Conservation (phyloP, 2,888 invertebrate genomes). For the Gari tellinella region DNA sequence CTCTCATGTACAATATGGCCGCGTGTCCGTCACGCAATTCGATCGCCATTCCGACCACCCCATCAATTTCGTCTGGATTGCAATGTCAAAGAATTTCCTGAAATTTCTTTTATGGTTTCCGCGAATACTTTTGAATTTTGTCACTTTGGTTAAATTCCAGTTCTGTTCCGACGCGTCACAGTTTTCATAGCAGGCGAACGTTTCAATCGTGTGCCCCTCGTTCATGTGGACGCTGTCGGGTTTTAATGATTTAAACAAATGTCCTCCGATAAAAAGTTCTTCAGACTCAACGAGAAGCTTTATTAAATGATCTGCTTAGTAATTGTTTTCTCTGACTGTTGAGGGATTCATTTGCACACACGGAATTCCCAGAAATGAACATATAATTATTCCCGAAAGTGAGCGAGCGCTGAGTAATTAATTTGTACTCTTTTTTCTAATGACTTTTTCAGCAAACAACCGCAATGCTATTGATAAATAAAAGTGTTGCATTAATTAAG, state of each 20-base stretch:
- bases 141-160: constrained; percentile 33
- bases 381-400: constrained; percentile 27
- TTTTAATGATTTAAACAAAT: constrained; percentile 56
- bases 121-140: constrained; percentile 2
- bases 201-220: neutral
- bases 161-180: neutral
- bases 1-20: constrained; percentile 17
- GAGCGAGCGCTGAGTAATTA: constrained; percentile 20
- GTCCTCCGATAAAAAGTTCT: constrained; percentile 32
- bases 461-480: too few relatives aligned
- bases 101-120: constrained; percentile 25
- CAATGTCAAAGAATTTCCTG: constrained; percentile 35
- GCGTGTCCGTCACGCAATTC: constrained; percentile 31
- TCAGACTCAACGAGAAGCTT: constrained; percentile 17
- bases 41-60: constrained; percentile 17
- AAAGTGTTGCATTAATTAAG: too few relatives aligned
- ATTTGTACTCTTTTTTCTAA: constrained; percentile 19
- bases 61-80: constrained; percentile 6
- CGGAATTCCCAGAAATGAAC: constrained; percentile 12
- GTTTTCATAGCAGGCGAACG: neutral
- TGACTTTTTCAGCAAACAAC: too few relatives aligned
- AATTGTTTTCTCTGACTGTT: constrained; percentile 42
- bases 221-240: neutral
- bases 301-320: constrained; percentile 52
- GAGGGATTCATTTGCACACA: constrained; percentile 21